A percentile compares a stretch with the other conserved stretches of the same genome.
Evolutionary conservation across 2,888 invertebrate genomes (phyloP).

Genomic region (Dryobotodes eremita): DNA sequence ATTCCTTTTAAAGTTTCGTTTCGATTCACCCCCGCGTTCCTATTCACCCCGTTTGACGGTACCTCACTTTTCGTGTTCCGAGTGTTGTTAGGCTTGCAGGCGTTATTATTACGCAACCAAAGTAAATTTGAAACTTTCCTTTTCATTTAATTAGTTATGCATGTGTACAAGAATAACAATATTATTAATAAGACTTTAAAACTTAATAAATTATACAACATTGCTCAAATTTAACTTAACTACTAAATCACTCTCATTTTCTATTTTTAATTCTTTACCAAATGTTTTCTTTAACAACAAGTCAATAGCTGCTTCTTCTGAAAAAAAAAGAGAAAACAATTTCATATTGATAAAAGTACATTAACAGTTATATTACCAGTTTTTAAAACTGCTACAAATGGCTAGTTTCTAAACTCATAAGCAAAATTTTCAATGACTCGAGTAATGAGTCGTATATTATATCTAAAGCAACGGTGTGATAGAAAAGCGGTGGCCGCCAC

Average conservation of each 20-base stretch:
- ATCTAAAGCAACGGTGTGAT: neutral
- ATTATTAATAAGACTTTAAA: constrained; percentile 71
- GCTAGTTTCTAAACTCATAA: neutral
- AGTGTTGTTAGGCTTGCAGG: no score
- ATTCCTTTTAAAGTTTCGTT: no score
- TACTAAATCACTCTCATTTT: constrained; percentile 86
- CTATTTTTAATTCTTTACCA: constrained; percentile 89
- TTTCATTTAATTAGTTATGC: constrained; percentile 64
- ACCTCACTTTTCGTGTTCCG: neutral
- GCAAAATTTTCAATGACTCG: neutral
- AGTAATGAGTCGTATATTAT: neutral
- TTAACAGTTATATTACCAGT: neutral
- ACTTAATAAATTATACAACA: constrained; percentile 77
- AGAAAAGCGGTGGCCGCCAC: neutral
- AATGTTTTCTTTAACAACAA: constrained; percentile 91
- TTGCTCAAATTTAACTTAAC: constrained; percentile 85
- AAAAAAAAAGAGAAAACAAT: constrained; percentile 69
- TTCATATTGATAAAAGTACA: neutral
- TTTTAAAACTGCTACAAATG: neutral
- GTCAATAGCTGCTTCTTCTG: constrained; percentile 92
- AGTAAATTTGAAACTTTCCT: constrained; percentile 53
- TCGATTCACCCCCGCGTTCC: no score
- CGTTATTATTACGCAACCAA: constrained; percentile 2
- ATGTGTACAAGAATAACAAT: constrained; percentile 79
- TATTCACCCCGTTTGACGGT: no score